Evolutionary conservation across 2,797 vertebrate genomes (phyloP).

Genomic region (Garrulus glandarius): DNA sequence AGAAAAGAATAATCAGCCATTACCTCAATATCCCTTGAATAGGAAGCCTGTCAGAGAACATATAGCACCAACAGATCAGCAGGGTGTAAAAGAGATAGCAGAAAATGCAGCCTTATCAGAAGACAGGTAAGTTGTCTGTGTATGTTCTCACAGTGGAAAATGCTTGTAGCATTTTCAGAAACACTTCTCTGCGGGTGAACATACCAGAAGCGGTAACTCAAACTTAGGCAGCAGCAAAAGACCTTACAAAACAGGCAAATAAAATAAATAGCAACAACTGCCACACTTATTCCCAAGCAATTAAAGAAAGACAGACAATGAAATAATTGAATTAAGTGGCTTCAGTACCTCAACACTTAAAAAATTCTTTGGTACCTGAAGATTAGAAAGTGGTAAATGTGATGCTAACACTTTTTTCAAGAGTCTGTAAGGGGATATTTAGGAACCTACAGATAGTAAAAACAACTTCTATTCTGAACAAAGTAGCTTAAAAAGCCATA

Average conservation of each 20-base stretch:
- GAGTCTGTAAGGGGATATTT: background rate
- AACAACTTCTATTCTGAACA: background rate
- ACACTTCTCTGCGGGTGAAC: background rate
- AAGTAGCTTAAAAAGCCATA: background rate
- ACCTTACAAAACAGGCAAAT: background rate
- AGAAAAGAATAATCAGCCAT: background rate
- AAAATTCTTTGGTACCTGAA: background rate
- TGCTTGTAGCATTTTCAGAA: background rate
- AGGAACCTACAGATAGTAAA: background rate
- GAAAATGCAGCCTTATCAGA: background rate
- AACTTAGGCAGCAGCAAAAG: background rate
- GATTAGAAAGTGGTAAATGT: background rate
- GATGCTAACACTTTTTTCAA: background rate
- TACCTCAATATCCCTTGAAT: fast-evolving
- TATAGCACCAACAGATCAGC: background rate
- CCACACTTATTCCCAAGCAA: background rate
- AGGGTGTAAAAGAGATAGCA: background rate
- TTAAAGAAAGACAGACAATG: background rate
- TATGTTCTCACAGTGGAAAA: background rate
- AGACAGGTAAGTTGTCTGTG: background rate
- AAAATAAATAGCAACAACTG: background rate
- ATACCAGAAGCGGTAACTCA: background rate
- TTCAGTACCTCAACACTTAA: background rate
- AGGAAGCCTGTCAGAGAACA: background rate
- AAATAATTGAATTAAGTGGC: background rate